Base-by-base conservation (phyloP, 2,888 invertebrate species). In the Brachycybe producta region DNA sequence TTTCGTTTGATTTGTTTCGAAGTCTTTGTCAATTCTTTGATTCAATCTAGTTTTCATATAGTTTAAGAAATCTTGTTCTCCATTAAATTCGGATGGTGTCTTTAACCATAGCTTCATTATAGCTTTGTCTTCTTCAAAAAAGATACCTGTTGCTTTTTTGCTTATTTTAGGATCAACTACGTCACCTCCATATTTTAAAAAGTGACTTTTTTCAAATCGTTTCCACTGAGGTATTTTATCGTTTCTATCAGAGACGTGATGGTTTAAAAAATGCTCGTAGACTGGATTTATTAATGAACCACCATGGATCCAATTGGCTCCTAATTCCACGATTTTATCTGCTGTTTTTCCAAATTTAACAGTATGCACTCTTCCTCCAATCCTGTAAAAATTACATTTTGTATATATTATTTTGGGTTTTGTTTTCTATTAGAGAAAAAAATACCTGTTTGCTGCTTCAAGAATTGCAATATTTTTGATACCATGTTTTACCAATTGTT, bases 391-490 rank as follows among this genome's bases (percentile, higher is more conserved):
- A 7, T 17, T 50, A 51, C 32, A 51, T 21, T 39, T 13, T 38
- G 15, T 13, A 13, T 15, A 13, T 8, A 8, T 38, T 8, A 17
- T 17, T 38, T 38, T 38, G 8, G 8, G 8, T 17, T 19, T 13
- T 19, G 11, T 27, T 27, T 7, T 24, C 8, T 27, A 42, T 27
- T 42, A 27, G 24, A 19, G 24, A 27, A 15, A 13, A 3, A 5
- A n/a, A 1, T 19, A 52, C 52, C 49, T 51, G 43, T 44, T 30
- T 7, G 40, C 23, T 15, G 52, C 70, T 70, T 78, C 78, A 2
- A 78, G 54, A 34, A 78, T 60, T 24, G 73, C 57, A 53, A 77
- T 68, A 59, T 77, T 67, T 15, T 63, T 58, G 50, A 72, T 65
- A 40, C 71, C 70, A 38, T 64, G 61, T 52, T 71, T 60, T 17